Conservation (phyloP, 1,140 invertebrate genomes). For the Antheraea pernyi region DNA sequence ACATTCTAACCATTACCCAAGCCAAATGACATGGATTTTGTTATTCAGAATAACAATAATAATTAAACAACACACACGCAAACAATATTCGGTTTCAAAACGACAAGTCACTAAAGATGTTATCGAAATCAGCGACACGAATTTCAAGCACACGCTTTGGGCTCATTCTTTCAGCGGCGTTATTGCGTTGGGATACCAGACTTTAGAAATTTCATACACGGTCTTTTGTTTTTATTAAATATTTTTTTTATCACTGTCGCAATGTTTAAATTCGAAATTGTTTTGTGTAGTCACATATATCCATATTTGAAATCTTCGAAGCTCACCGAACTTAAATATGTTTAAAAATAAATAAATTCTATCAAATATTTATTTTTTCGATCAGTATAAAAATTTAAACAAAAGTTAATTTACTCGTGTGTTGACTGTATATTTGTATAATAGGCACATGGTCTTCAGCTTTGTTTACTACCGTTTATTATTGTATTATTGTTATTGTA, state of each 20-base stretch:
- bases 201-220: neutral
- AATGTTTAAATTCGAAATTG: neutral
- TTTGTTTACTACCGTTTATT: too few species aligned
- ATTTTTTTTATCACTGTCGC: neutral
- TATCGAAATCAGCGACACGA: neutral
- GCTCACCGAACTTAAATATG: too few species aligned
- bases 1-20: neutral
- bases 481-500: too few species aligned
- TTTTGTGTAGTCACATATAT: too few species aligned
- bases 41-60: neutral
- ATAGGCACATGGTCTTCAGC: too few species aligned
- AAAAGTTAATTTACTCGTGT: too few species aligned
- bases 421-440: too few species aligned
- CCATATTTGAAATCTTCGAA: too few species aligned
- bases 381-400: too few species aligned
- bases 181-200: neutral
- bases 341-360: too few species aligned
- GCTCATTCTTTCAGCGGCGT: neutral
- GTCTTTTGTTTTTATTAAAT: neutral
- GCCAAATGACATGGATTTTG: neutral
- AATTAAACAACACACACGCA: neutral
- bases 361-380: too few species aligned
- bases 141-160: conserved; percentile 3
- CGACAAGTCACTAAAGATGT: neutral
- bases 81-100: neutral